Evolutionary conservation across 2,888 invertebrate species (phyloP), one percentile per base, ranked within the genome.

Genomic region (Mechanitis mazaeus): DNA sequence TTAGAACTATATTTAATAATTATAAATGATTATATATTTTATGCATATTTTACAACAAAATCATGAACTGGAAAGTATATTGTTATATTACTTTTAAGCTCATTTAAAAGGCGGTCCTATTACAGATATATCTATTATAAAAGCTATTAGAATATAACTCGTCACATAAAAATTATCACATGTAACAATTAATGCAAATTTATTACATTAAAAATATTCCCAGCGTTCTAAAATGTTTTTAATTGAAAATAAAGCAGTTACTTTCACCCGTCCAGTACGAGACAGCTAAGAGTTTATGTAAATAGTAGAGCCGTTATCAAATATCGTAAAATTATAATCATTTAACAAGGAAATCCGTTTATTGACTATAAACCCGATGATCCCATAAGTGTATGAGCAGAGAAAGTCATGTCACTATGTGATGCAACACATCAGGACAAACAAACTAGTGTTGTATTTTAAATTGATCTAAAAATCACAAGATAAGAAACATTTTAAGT

Each of bases 331-430:
- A 68, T 66, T 61, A 67, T 67, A 68, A 73, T 68, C 65, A 60
- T 56, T 61, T 65, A 65, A 69, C 69, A 64, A 66, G 67, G 75
- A 76, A 73, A 72, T 74, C 66, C 71, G 73, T 72, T 69, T 71
- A 73, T 74, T 69, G 57, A 2, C 64, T 66, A 69, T 72, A 71
- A 66, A 65, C 42, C 58, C 56, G 63, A 63, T 57, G 54, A 59
- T 57, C 59, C 35, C 55, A 31, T 45, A 45, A 6, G 33, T 45
- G 20, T 42, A 7, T 2, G 9, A 31, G 42, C 31, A 50, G 50
- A 31, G 50, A 50, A 50, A 50, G 50, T 50, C 9, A 50, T 9
- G 1, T 50, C 3, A 50, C 20, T 20, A 42, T 11, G 5, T 31
- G 31, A 50, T 50, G 20, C 47, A 50, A 28, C 7, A 28, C 28